Percentiles rank a stretch among this genome's conserved stretches.
These are phyloP conservation scores for Cosmia pyralina DNA, from an alignment of 2,888 invertebrate genomes.

Conservation along the genomic window DNA sequence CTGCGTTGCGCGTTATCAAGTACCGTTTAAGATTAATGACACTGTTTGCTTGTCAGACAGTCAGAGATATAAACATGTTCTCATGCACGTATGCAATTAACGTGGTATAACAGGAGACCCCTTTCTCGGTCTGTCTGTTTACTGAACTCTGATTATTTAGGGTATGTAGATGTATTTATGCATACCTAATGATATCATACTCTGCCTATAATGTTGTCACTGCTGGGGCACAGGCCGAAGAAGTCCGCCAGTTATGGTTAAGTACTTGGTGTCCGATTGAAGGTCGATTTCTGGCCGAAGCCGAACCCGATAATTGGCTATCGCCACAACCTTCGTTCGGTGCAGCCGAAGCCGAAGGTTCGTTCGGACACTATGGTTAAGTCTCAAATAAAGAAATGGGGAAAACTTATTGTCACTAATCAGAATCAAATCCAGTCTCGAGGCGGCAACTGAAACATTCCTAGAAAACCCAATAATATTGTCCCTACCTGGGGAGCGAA, in stretches of 20 bases:
- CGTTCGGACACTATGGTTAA: too few relatives aligned
- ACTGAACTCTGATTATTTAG: not conserved
- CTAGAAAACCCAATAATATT: not conserved
- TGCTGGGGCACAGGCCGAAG: too few relatives aligned
- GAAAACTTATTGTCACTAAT: not conserved
- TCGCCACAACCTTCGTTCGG: too few relatives aligned
- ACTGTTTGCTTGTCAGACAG: slow-evolving; percentile 7
- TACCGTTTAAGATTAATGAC: slow-evolving; percentile 13
- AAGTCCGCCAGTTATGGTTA: too few relatives aligned
- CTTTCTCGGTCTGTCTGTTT: not conserved
- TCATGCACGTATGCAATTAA: slow-evolving; percentile 18
- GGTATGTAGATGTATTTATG: too few relatives aligned
- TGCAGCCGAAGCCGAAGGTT: too few relatives aligned
- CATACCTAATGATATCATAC: too few relatives aligned
- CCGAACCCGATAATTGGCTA: too few relatives aligned
- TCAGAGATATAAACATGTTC: slow-evolving; percentile 4
- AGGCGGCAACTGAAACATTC: not conserved
- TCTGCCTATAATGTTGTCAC: too few relatives aligned
- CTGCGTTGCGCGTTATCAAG: slow-evolving; percentile 17
- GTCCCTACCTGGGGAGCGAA: not conserved
- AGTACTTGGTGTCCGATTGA: too few relatives aligned
- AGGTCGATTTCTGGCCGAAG: too few relatives aligned
- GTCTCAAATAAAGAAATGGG: too few relatives aligned
- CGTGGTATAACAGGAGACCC: not conserved
- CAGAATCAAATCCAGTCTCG: not conserved